Base-by-base conservation (phyloP, 2,797 vertebrate genomes). In the Gephyroberyx darwinii region DNA sequence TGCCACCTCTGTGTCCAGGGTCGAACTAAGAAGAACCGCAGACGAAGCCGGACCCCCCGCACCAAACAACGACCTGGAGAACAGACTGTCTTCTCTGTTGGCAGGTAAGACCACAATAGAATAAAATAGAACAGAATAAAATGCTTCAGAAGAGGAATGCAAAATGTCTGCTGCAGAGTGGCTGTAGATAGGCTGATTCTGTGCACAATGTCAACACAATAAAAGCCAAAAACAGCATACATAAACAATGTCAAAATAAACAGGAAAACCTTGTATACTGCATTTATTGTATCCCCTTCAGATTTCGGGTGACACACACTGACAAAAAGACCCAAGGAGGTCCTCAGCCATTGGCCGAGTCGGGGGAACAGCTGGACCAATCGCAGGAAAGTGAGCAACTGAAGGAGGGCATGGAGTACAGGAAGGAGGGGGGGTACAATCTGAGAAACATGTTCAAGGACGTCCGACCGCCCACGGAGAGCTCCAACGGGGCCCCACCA, bases 1-100 rank as follows among this genome's bases (percentile, higher is more conserved):
- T 98, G 97, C 88, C 95, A 95, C 78, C 96, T 96, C 66, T 98
- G 96, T 79, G 94, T 92, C 60, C 95, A 93, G 89, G 92, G 92
- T 63, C 94, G 85, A 30, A 89, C 94, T 0, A 93, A 96, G 74
- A 96, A 96, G 74, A 93, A 93, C 2, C 94, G 95, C 65, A 92
- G 95, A 0, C 93, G 94, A 0, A 97, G 95, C 84, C 95, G 94
- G 67, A 94, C 95, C 2, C 84, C 93, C n/a, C 95, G 92, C 33
- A 80, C 87, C 83, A 95, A 94, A 71, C 90, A 93, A 9, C 92
- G 95, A 0, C 94, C 94, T 0, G 94, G 95, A 62, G 96, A 98
- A 78, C 96, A 96, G 89, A 98, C 96, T 0, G 96, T 98, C 54
- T 95, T 98, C 87, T 96, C 97, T 70, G 96, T 98, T 75, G 97